Evolutionary conservation across 2,888 invertebrate genomes (phyloP).

Genomic region (Neoitamus cyanurus): DNA sequence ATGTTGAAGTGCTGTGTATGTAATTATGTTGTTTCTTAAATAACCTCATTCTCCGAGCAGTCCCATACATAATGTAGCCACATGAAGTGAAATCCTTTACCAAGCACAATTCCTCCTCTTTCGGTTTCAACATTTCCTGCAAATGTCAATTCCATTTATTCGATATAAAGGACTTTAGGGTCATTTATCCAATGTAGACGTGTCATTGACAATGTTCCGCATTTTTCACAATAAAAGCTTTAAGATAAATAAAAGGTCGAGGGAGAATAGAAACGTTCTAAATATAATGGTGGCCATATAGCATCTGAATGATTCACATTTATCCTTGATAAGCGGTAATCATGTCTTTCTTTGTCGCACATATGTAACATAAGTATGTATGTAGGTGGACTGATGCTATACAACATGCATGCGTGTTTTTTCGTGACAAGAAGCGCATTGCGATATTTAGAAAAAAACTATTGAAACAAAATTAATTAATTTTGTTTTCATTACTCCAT

Average conservation of each 20-base stretch:
- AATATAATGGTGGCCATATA: background rate
- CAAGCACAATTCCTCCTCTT: background rate
- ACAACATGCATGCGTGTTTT: too few relatives aligned
- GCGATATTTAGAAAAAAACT: too few relatives aligned
- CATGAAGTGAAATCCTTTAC: background rate
- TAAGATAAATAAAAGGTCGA: background rate
- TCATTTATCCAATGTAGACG: background rate
- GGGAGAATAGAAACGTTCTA: background rate
- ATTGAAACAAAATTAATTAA: too few relatives aligned
- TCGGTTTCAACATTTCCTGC: background rate
- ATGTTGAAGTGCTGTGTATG: background rate
- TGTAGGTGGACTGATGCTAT: too few relatives aligned
- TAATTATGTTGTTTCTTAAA: background rate
- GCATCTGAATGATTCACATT: conserved; percentile 3
- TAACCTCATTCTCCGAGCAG: background rate
- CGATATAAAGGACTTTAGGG: background rate
- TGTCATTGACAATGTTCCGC: background rate
- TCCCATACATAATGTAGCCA: background rate
- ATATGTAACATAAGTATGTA: too few relatives aligned
- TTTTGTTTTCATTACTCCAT: too few relatives aligned
- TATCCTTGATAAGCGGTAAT: background rate
- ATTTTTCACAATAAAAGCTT: background rate
- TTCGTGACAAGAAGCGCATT: too few relatives aligned
- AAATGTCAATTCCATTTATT: conserved; percentile 23
- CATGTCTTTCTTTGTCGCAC: background rate